Evolutionary conservation across 2,888 invertebrate genomes (phyloP), one percentile per base, ranked within the genome.

Genomic region (Dolichopus griseipennis): DNA sequence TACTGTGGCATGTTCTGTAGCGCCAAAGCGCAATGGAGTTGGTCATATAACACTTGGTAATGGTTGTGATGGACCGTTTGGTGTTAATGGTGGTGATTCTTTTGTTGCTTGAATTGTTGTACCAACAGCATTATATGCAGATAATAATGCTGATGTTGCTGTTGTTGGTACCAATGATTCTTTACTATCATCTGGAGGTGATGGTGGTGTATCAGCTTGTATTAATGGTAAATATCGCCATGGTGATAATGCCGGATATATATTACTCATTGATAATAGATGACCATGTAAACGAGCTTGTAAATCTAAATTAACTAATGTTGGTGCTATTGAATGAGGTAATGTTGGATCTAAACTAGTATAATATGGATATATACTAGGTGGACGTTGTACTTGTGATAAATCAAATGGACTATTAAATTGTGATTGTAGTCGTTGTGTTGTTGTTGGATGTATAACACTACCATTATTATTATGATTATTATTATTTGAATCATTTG

Each of bases 31-130:
- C 76, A 81, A 71, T 52, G 81, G 81, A 78, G 81, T 82, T 75
- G 81, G 81, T 81, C 82, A 81, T 78, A 82, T 81, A 71, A 82
- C 78, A 72, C 79, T 82, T 3, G 80, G 78, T 63, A 80, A 77
- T 52, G 77, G 76, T 70, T 76, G 76, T 61, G 74, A 22, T 62
- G 62, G 21, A 62, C 62, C 62, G 22, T 22, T 64, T 61, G 68
- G 65, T 63, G 64, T 65, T 27, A 63, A 20, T 12, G 65, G 62
- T 8, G 81, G 80, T 33, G 81, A 82, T 37, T 80, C 77, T 68
- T 80, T 81, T 64, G 77, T 75, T 66, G 79, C 75, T 21, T 77
- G 43, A 41, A 68, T 67, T 33, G 68, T 66, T 61, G 66, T 27
- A 20, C 63, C 61, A 27, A 34, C 37, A 64, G 64, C 64, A 52